Conservation (phyloP, 1,140 invertebrate species). For the Arctopsyche grandis region DNA sequence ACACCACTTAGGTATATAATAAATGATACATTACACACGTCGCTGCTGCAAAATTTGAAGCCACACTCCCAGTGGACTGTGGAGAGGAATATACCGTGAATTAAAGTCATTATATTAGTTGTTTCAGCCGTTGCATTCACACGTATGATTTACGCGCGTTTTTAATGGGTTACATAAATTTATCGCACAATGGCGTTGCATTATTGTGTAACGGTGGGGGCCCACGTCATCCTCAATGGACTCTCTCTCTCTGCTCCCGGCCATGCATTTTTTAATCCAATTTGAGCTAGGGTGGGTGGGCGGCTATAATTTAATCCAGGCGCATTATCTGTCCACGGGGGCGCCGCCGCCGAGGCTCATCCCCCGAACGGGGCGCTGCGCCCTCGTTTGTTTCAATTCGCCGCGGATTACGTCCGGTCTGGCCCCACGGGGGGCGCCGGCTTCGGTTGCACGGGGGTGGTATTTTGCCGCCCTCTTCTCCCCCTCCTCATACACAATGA, state of each 20-base stretch:
- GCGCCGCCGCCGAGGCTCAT: constrained; percentile 19
- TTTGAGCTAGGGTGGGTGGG: constrained; percentile 37
- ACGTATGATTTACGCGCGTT: background rate
- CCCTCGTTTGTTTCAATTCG: constrained; percentile 54
- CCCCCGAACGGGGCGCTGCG: constrained; percentile 27
- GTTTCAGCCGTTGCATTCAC: background rate
- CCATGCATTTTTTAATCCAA: constrained; percentile 53
- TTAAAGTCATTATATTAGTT: too few species aligned
- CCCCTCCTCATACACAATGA: constrained; percentile 46
- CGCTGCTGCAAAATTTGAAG: too few species aligned
- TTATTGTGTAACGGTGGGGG: constrained; percentile 34
- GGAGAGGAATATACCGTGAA: too few species aligned
- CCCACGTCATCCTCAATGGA: constrained; percentile 5
- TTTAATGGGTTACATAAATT: constrained; percentile 53
- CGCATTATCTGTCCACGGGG: constrained; percentile 37
- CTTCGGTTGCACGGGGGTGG: background rate
- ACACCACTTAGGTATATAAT: too few species aligned
- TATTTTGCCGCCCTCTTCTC: background rate
- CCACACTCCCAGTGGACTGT: too few species aligned
- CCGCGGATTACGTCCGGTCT: constrained; percentile 48
- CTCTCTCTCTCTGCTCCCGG: constrained; percentile 19
- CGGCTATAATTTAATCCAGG: constrained; percentile 47
- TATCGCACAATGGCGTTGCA: constrained; percentile 46
- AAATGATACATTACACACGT: too few species aligned
- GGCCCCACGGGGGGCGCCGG: background rate